Base-by-base conservation (phyloP, 2,888 invertebrate species). In the Sarcophaga rosellei region DNA sequence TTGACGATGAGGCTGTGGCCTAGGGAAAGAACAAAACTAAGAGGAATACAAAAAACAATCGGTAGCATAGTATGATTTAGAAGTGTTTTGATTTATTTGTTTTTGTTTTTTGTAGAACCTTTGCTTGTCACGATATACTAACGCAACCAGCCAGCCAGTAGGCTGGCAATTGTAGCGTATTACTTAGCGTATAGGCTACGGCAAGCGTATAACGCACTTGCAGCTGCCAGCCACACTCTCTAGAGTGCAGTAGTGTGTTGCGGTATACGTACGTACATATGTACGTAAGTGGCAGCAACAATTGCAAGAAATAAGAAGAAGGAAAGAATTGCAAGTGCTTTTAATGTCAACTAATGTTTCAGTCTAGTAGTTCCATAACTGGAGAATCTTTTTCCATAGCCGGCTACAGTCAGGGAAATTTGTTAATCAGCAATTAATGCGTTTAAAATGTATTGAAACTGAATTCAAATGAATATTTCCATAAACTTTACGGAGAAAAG, bases 311-410 rank as follows among this genome's bases (percentile, higher is more conserved):
- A n/a, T 59, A 75, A 70, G 25, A 25, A 45, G 25, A 25, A 23
- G 23, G 17, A 70, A 45, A 72, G 21, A 77, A 47, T 66, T 78
- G 75, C 85, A 83, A 82, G 68, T 82, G 76, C 79, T 79, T 57
- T 79, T 85, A 85, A 82, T 85, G 85, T 85, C 85, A 85, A 82
- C 85, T 85, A 76, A 85, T 85, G 85, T 85, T 85, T 85, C 85
- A 85, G 85, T 85, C 85, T 85, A 82, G 85, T 85, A 85, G 82
- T 85, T 85, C 53, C 61, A 72, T 6, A 72, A 69, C 70, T 65
- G 35, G 21, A 72, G 74, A 75, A 45, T 21, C n/a, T 45, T 10
- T 17, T 21, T 66, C 45, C 20, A 53, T 20, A 62, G 44, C 15
- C 62, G 45, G 17, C 3, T n/a, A 78, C 53, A 82, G 21, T 72